phyloP scores from a whole-genome alignment of 2,888 invertebrate genomes.

The Megalurothrips usitatus region DNA sequence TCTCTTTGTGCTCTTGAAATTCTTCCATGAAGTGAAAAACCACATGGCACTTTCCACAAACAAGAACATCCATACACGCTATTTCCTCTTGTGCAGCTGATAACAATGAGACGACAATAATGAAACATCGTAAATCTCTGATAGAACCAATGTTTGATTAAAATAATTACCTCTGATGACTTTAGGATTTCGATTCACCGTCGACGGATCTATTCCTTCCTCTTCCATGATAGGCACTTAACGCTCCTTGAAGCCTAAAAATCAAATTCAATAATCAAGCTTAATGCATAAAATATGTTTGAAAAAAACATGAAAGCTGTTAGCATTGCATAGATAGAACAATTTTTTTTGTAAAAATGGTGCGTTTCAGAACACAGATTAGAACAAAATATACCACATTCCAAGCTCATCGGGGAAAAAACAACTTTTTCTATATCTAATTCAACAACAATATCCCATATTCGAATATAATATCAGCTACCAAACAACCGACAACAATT shows the following conservation, averaged over 20 bases:
- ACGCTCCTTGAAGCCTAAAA: neutral
- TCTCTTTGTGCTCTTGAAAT: conserved; percentile 63
- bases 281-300: no score
- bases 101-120: conserved; percentile 36
- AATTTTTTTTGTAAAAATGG: no score
- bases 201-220: conserved; percentile 51
- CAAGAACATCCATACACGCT: conserved; percentile 69
- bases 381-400: no score
- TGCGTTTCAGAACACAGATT: no score
- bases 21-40: conserved; percentile 76
- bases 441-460: no score
- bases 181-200: conserved; percentile 58
- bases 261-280: neutral
- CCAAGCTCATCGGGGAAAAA: no score
- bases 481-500: no score
- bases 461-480: no score
- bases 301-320: no score
- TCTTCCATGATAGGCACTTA: conserved; percentile 34
- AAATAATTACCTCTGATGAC: conserved; percentile 54
- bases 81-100: conserved; percentile 72
- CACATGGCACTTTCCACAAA: conserved; percentile 77
- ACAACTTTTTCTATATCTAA: no score
- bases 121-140: conserved; percentile 25
- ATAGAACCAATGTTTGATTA: neutral
- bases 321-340: no score